Percentiles rank a stretch among this genome's conserved stretches.
These are phyloP conservation scores for Trissolcus brochymenae DNA, from an alignment of 2,888 invertebrate genomes.

Conservation along the genomic window DNA sequence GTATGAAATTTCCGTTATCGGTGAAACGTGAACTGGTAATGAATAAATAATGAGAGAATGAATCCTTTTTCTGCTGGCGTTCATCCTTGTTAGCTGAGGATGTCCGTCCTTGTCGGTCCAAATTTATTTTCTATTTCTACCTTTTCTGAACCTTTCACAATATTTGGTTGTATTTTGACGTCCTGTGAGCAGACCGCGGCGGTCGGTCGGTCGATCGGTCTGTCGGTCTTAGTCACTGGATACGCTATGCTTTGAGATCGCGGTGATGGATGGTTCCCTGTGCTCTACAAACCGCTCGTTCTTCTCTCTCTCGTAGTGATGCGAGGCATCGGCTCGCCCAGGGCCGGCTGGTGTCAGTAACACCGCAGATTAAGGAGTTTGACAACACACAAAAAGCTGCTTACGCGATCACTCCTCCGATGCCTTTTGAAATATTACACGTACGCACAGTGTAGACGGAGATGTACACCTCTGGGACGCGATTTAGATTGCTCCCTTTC, in stretches of 20 bases:
- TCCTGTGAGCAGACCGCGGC: conserved; percentile 63
- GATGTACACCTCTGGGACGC: conserved; percentile 7
- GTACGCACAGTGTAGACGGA: conserved; percentile 40
- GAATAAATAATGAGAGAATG: conserved; percentile 53
- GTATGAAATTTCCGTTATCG: conserved; percentile 46
- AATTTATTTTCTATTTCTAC: conserved; percentile 75
- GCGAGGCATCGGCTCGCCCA: conserved; percentile 56
- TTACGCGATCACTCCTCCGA: conserved; percentile 49
- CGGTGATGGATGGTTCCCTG: conserved; percentile 74
- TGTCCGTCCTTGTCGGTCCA: conserved; percentile 60
- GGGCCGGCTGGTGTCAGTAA: conserved; percentile 60
- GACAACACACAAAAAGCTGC: conserved; percentile 57
- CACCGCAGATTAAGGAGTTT: conserved; percentile 57
- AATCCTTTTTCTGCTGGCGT: conserved; percentile 41
- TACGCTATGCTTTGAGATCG: conserved; percentile 70
- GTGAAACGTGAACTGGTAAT: conserved; percentile 52
- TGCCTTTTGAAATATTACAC: conserved; percentile 47
- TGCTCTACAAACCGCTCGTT: conserved; percentile 58
- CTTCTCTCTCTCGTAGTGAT: conserved; percentile 55
- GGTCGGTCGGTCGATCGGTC: conserved; percentile 59
- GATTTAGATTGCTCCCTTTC: conserved; percentile 8
- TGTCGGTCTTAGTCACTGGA: conserved; percentile 68
- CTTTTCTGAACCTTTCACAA: conserved; percentile 77
- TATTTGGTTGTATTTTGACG: conserved; percentile 74
- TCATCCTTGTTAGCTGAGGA: conserved; percentile 42